Evolutionary conservation across 2,113 vertebrate genomes (phyloP).

Genomic region (Cochlearius cochlearius): DNA sequence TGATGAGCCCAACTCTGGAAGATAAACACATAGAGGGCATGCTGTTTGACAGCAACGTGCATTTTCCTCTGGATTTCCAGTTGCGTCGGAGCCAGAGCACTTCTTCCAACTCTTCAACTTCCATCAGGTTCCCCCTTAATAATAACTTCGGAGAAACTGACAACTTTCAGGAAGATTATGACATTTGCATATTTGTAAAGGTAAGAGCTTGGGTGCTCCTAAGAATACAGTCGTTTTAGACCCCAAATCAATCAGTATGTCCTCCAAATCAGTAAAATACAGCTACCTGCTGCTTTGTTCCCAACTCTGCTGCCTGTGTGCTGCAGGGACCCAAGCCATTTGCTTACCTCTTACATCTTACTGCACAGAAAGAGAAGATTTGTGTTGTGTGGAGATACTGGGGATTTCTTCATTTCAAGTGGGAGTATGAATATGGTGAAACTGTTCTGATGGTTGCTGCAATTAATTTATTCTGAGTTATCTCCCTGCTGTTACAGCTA

Average conservation of each 20-base stretch:
- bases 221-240: background rate
- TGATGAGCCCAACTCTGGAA: background rate
- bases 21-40: background rate
- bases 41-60: background rate
- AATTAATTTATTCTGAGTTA: background rate
- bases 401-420: background rate
- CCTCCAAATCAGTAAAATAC: background rate
- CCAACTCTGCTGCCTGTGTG: background rate
- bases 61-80: background rate
- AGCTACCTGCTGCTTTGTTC: background rate
- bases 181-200: conserved; percentile 73
- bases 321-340: background rate
- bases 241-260: background rate
- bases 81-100: background rate
- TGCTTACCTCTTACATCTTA: background rate
- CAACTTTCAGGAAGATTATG: background rate
- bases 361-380: background rate
- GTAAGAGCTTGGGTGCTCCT: conserved; percentile 55
- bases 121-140: background rate
- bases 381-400: background rate
- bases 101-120: background rate
- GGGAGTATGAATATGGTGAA: background rate
- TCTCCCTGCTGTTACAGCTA: background rate
- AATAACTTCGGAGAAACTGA: background rate
- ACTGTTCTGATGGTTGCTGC: background rate